Percentiles rank a stretch among this genome's conserved stretches.
Conservation (phyloP, 1,140 invertebrate species). For the Temnothorax nylanderi region DNA sequence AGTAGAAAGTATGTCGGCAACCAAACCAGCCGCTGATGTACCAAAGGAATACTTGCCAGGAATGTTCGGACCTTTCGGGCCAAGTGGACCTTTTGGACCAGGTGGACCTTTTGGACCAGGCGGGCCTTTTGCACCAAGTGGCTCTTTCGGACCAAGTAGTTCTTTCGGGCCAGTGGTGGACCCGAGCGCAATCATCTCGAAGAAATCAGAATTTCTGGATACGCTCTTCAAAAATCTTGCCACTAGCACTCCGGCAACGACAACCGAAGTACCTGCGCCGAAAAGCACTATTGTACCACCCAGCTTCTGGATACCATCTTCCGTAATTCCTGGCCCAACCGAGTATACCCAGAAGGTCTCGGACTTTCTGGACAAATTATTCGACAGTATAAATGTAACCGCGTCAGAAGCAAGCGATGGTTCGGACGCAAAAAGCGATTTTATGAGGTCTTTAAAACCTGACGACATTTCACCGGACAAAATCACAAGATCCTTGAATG, state of each 20-base stretch:
- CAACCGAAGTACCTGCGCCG: constrained; percentile 36
- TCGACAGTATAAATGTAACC: constrained; percentile 78
- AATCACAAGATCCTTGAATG: constrained; percentile 75
- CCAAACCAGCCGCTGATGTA: background rate
- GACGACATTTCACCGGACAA: constrained; percentile 63
- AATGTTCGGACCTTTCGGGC: constrained; percentile 67
- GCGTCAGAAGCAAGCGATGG: background rate
- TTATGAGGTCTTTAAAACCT: constrained; percentile 65
- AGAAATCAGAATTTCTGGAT: constrained; percentile 81
- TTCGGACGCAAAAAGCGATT: constrained; percentile 56
- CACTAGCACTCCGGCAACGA: constrained; percentile 69
- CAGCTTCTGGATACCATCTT: constrained; percentile 80
- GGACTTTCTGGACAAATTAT: constrained; percentile 80
- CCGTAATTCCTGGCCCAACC: constrained; percentile 76
- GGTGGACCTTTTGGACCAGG: constrained; percentile 57
- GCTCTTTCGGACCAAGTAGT: constrained; percentile 24
- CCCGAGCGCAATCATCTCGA: constrained; percentile 77
- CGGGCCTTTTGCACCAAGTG: constrained; percentile 46
- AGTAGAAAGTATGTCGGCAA: constrained; percentile 11
- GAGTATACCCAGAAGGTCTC: constrained; percentile 81
- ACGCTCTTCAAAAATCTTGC: constrained; percentile 80
- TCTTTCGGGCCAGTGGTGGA: constrained; percentile 73
- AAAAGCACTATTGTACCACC: constrained; percentile 82
- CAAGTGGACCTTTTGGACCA: constrained; percentile 55
- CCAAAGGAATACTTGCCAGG: constrained; percentile 73